phyloP scores from a whole-genome alignment of 2,113 vertebrate genomes.

The Cephalopholis sonnerati region DNA sequence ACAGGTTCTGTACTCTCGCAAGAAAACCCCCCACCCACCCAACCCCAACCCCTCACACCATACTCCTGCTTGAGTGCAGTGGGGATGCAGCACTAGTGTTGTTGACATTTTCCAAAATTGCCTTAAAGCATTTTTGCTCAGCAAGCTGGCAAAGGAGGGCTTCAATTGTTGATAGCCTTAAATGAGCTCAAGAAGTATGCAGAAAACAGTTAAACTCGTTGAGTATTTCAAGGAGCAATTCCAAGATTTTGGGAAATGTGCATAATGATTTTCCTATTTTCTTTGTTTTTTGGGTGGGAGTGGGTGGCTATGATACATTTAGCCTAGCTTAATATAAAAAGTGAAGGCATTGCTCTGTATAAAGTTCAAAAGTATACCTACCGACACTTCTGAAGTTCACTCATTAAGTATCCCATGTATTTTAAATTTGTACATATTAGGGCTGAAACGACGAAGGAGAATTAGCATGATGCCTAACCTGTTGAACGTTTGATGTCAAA shows the following conservation, averaged over 20 bases:
- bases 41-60: constrained; percentile 22
- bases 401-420: no score
- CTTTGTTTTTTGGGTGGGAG: no score
- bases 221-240: neutral
- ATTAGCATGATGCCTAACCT: no score
- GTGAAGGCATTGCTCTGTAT: no score
- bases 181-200: constrained; percentile 2
- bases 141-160: constrained; percentile 33
- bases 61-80: constrained; percentile 45
- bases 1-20: constrained; percentile 55
- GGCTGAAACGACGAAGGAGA: no score
- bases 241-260: neutral
- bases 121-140: constrained; percentile 60
- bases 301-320: neutral
- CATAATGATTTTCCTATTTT: neutral
- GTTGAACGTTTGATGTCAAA: no score
- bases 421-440: no score
- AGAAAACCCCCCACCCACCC: neutral
- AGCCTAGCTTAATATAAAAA: neutral
- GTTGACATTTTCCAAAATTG: constrained; percentile 77
- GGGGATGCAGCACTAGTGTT: constrained; percentile 48
- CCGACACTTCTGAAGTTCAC: no score
- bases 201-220: neutral
- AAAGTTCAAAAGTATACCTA: neutral
- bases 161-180: constrained; percentile 2